phyloP scores from a whole-genome alignment of 2,888 invertebrate species.

The Ormia ochracea region DNA sequence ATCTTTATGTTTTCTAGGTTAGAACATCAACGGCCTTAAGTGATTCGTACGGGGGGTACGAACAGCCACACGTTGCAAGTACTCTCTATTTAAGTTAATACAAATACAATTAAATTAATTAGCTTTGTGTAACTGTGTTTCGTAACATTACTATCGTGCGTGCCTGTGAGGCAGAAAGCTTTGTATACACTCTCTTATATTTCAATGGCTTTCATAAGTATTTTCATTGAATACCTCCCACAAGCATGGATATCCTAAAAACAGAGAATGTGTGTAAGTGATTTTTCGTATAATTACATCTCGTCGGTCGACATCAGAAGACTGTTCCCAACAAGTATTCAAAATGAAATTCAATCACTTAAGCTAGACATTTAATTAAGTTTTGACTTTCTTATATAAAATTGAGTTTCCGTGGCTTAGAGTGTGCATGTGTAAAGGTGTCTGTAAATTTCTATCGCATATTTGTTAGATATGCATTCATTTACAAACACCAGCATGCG shows the following conservation, averaged over 20 bases:
- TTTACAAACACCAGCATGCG: no score
- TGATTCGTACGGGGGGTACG: neutral
- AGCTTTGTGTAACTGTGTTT: conserved; percentile 8
- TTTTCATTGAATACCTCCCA: neutral
- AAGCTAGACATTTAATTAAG: no score
- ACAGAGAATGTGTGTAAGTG: neutral
- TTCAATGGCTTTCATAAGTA: neutral
- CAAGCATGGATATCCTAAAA: neutral
- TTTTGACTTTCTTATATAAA: no score
- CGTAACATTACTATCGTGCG: neutral
- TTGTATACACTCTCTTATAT: neutral
- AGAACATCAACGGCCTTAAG: conserved; percentile 12
- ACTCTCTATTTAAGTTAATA: conserved; percentile 36
- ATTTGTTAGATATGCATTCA: no score
- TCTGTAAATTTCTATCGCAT: no score
- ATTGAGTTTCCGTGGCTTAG: no score
- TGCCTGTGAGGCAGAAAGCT: neutral
- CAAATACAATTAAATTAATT: conserved; percentile 58
- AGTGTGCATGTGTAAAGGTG: no score
- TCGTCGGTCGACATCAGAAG: no score
- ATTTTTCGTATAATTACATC: no score
- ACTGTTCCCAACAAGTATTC: no score
- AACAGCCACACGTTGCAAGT: neutral
- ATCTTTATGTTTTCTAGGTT: conserved; percentile 35
- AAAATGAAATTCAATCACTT: no score